Base-by-base conservation (phyloP, 2,797 vertebrate species). In the Cercopithecus mitis region DNA sequence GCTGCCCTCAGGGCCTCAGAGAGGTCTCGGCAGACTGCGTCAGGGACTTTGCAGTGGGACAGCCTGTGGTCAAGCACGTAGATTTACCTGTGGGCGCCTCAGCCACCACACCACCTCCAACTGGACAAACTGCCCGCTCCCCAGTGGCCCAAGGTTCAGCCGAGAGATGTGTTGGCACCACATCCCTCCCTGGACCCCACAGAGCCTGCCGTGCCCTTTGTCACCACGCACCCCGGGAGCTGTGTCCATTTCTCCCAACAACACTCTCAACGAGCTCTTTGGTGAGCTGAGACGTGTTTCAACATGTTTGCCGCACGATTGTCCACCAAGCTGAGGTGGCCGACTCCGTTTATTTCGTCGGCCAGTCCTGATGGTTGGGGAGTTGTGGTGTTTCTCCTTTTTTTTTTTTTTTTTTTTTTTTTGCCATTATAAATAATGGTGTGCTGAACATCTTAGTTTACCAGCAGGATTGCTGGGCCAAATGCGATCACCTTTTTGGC, bases 11-110 rank as follows among this genome's bases (percentile, higher is more conserved):
- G 95, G 72, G 97, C 95, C 81, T 57, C 39, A 0, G 94, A 79
- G 22, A 98, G 97, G 73, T 98, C 98, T 22, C 7, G 45, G 70
- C 97, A 98, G 58, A 94, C 67, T 0, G 61, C 1, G 15, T 97
- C 85, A 0, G 95, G 33, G 7, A 98, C 92, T 22, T 39, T 92
- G 90, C 97, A 97, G 73, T 0, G 7, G 52, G 88, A 88, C 52
- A 98, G 27, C 77, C 98, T 98, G 89, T 17, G 81, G 50, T 17
- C 25, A 39, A 47, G 75, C 33, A 30, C 4, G 0, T 0, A 12
- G n/a, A 43, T 52, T 43, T 15, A 20, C 61, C 3, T 50, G 2
- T 36, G 25, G 61, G 55, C 20, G 3, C 61, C 67, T 10, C 13
- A 1, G 61, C 24, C 4, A 19, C 33, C 7, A 58, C 5, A 11